Evolutionary conservation across 2,113 vertebrate genomes (phyloP).

Genomic region (Theropithecus gelada): DNA sequence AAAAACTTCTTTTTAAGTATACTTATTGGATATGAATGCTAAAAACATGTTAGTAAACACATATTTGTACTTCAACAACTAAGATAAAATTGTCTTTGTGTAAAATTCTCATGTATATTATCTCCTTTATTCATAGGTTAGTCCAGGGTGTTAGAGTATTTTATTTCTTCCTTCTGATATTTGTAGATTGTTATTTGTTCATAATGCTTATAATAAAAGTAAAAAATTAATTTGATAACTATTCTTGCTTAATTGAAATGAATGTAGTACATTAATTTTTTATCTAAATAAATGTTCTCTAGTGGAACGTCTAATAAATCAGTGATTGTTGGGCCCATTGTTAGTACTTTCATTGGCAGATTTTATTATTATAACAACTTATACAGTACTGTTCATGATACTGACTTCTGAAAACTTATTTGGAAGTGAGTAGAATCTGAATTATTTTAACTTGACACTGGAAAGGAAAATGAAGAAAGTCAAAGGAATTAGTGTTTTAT

Average conservation of each 20-base stretch:
- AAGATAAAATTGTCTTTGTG: constrained; percentile 15
- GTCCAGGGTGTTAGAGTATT: background rate
- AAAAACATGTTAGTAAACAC: constrained; percentile 10
- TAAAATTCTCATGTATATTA: background rate
- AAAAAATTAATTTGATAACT: constrained; percentile 5
- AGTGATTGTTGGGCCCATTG: background rate
- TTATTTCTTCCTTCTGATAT: background rate
- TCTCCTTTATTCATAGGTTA: background rate
- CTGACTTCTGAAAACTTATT: background rate
- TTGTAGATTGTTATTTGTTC: background rate
- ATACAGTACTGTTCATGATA: background rate
- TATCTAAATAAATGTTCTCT: background rate
- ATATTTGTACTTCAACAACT: background rate
- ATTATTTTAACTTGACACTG: constrained; percentile 4
- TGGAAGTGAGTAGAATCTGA: background rate
- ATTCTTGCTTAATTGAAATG: constrained; percentile 1
- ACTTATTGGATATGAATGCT: background rate
- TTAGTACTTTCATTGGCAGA: background rate
- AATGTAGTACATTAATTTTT: background rate
- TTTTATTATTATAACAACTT: constrained; percentile 1
- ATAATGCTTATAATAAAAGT: background rate
- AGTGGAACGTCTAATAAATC: background rate
- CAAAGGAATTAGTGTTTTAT: background rate
- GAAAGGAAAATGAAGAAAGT: constrained; percentile 3
- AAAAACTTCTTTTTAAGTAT: background rate